A percentile compares a stretch with the other conserved stretches of the same genome.
Evolutionary conservation across 2,888 invertebrate species (phyloP).

Genomic region (Epinotia demarniana): DNA sequence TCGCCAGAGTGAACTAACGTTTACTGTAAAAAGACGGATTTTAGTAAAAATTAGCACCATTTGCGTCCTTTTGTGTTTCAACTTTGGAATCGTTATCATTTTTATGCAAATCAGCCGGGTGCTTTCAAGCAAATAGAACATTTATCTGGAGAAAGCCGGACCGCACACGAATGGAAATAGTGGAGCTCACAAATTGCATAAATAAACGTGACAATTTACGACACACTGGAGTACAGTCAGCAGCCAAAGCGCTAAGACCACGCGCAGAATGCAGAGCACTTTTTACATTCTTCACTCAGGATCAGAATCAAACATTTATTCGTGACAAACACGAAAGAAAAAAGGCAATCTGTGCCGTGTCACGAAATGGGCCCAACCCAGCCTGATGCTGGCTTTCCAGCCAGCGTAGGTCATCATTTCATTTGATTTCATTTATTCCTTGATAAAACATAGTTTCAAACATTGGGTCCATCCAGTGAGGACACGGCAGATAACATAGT

Average conservation of each 20-base stretch:
- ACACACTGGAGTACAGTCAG: neutral
- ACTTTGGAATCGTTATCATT: constrained; percentile 56
- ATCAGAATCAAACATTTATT: no score
- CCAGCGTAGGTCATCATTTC: no score
- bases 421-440: no score
- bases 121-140: constrained; percentile 57
- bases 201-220: constrained; percentile 12
- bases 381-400: no score
- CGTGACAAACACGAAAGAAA: no score
- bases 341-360: no score
- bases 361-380: no score
- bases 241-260: neutral
- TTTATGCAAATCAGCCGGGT: constrained; percentile 63
- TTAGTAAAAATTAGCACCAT: neutral
- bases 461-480: no score
- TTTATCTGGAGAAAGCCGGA: constrained; percentile 55
- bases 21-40: neutral
- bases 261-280: neutral
- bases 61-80: constrained; percentile 48
- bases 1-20: neutral
- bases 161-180: constrained; percentile 56
- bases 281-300: neutral
- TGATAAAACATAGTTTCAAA: no score
- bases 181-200: constrained; percentile 18
- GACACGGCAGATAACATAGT: no score